Evolutionary conservation across 2,113 vertebrate genomes (phyloP).

Genomic region (Xiphias gladius): DNA sequence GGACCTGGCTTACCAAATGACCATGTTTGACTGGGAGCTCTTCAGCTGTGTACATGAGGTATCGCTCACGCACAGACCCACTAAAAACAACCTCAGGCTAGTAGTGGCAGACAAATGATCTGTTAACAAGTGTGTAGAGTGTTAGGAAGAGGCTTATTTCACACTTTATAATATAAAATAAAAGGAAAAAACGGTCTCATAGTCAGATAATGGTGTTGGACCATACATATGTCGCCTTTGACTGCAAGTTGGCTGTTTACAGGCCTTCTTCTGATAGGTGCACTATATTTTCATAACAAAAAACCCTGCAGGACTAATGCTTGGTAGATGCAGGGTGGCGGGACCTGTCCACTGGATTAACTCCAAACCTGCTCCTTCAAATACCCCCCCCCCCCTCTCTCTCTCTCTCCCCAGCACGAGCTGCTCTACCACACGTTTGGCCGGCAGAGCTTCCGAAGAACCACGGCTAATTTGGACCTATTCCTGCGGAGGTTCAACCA

Average conservation of each 20-base stretch:
- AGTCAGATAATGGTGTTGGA: neutral
- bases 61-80: constrained; percentile 15
- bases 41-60: constrained; percentile 99
- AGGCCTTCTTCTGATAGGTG: too few species aligned
- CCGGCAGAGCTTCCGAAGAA: constrained; percentile 94
- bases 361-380: neutral
- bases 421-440: constrained; percentile 97
- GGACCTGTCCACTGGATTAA: neutral
- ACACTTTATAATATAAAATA: neutral
- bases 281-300: neutral
- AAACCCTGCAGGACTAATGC: neutral
- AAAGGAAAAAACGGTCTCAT: neutral
- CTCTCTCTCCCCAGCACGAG: constrained; percentile 87
- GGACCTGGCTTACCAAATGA: constrained; percentile 97
- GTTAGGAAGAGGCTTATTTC: neutral
- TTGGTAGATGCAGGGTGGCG: neutral
- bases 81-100: neutral
- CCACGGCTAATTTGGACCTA: constrained; percentile 95
- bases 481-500: constrained; percentile 98
- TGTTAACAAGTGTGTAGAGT: neutral
- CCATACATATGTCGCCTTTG: neutral
- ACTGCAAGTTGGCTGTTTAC: neutral
- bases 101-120: neutral
- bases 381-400: neutral
- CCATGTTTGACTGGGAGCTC: constrained; percentile 97